Conservation (phyloP, 2,797 vertebrate species). For the Chanos chanos region DNA sequence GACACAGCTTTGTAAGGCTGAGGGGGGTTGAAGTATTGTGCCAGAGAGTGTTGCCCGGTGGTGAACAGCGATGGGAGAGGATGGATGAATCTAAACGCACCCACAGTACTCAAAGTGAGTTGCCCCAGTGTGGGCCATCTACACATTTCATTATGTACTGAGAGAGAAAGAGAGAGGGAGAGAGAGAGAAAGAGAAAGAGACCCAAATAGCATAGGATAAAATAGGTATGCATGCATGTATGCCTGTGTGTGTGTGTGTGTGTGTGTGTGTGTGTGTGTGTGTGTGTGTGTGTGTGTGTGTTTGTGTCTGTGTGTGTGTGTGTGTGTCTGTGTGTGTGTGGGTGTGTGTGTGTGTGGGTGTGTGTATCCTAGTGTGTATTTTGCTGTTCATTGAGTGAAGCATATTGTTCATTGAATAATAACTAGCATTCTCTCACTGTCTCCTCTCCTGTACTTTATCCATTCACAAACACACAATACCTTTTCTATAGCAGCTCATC, state of each 20-base stretch:
- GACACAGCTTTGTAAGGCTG: conserved; percentile 38
- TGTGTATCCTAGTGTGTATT: conserved; percentile 23
- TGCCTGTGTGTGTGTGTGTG: conserved; percentile 16
- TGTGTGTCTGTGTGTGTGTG: background rate
- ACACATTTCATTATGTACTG: conserved; percentile 28
- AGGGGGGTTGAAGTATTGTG: conserved; percentile 29
- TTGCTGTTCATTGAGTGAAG: conserved; percentile 41
- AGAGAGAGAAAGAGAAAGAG: conserved; percentile 1
- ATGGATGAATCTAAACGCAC: conserved; percentile 34
- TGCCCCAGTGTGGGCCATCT: conserved; percentile 50
- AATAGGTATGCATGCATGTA: conserved; percentile 9
- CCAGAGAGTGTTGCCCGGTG: conserved; percentile 36
- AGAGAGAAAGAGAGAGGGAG: background rate
- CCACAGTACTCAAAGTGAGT: conserved; percentile 32
- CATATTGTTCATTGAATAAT: conserved; percentile 43
- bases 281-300: background rate
- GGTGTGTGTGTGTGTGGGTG: conserved; percentile 7
- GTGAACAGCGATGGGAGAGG: conserved; percentile 37
- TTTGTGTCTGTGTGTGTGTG: background rate
- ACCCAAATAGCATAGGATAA: background rate
- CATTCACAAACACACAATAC: conserved; percentile 58
- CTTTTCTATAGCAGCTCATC: conserved; percentile 51
- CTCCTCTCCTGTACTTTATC: conserved; percentile 49
- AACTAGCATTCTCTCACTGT: conserved; percentile 41
- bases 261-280: conserved; percentile 2